Percentiles rank a stretch among this genome's conserved stretches.
Evolutionary conservation across 2,113 vertebrate genomes (phyloP).

Genomic region (Barnardius zonarius): DNA sequence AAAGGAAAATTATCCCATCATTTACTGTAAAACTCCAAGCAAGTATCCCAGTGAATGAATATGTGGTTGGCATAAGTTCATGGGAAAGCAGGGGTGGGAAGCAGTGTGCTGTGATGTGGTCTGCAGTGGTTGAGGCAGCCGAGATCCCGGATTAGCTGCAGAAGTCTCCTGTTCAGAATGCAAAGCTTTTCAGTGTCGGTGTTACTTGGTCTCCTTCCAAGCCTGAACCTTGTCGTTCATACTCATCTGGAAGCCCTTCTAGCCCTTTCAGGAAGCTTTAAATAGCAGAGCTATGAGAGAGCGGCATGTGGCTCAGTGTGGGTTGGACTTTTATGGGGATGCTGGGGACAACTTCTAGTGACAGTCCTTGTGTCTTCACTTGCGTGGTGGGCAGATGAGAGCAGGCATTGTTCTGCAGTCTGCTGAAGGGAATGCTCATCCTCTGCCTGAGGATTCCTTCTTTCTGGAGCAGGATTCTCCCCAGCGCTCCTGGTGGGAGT

Average conservation of each 20-base stretch:
- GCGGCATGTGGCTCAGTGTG: no score
- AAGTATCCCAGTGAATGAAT: neutral
- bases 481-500: neutral
- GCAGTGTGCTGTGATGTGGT: rapidly evolving
- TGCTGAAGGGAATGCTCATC: rapidly evolving
- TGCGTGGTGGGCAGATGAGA: neutral
- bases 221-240: neutral
- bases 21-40: neutral
- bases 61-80: neutral
- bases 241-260: neutral
- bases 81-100: neutral
- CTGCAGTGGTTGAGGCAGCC: neutral
- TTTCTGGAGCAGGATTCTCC: neutral
- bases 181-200: neutral
- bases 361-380: neutral
- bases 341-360: neutral
- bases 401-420: neutral
- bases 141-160: neutral
- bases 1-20: neutral
- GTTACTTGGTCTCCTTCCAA: neutral
- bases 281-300: neutral
- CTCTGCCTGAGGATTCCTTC: neutral
- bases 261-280: neutral
- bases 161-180: neutral
- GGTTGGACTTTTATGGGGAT: neutral